Evolutionary conservation across 2,888 invertebrate genomes (phyloP).

Genomic region (Diadromus collaris): DNA sequence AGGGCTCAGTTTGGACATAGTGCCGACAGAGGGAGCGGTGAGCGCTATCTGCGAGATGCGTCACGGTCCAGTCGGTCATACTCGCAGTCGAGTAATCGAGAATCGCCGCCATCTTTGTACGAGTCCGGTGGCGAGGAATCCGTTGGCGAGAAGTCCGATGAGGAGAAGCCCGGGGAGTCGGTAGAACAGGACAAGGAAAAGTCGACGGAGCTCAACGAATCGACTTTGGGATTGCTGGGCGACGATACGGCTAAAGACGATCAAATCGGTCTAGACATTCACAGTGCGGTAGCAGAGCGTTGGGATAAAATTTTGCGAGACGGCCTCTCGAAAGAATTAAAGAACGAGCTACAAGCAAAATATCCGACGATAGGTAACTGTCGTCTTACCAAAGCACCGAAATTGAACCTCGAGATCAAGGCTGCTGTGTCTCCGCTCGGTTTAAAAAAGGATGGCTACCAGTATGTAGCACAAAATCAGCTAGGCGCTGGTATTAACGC

Average conservation of each 20-base stretch:
- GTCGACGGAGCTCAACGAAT: constrained; percentile 3
- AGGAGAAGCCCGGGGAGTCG: too few species aligned
- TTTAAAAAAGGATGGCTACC: constrained; percentile 47
- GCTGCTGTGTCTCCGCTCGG: constrained; percentile 32
- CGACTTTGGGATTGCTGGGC: constrained; percentile 31
- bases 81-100: neutral
- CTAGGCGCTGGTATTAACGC: constrained; percentile 56
- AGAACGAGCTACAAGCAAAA: constrained; percentile 46
- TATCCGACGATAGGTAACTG: constrained; percentile 54
- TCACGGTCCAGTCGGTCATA: constrained; percentile 39
- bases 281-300: constrained; percentile 41
- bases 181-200: constrained; percentile 31
- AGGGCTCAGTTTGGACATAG: neutral
- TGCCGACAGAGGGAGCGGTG: constrained; percentile 38
- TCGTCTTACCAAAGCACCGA: constrained; percentile 43
- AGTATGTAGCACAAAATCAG: constrained; percentile 43
- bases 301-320: constrained; percentile 34
- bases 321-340: constrained; percentile 27
- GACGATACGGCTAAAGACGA: constrained; percentile 28
- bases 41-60: constrained; percentile 50
- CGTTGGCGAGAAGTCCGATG: too few species aligned
- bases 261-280: constrained; percentile 32
- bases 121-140: constrained; percentile 6
- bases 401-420: constrained; percentile 45
- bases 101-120: neutral